Conservation (phyloP, 35 echinoderm and acorn worm genomes). For the Anneissia japonica region DNA sequence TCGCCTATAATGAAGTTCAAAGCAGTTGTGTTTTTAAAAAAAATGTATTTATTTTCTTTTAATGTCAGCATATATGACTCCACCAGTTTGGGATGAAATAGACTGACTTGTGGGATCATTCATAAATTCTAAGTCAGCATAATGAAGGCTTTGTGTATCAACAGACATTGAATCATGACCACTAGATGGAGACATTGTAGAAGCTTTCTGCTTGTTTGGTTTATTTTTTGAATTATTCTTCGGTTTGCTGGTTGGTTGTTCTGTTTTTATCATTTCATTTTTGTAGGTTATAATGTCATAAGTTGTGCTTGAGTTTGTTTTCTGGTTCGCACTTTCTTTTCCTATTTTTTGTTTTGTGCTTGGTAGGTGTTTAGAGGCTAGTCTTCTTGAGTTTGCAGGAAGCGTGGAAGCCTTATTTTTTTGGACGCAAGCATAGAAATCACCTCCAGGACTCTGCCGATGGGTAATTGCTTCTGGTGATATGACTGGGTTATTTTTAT, state of each 20-base stretch:
- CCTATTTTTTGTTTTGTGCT: not conserved
- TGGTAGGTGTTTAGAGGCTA: not conserved
- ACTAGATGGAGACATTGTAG: not conserved
- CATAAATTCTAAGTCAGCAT: not conserved
- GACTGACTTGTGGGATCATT: not conserved
- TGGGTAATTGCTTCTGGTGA: not conserved
- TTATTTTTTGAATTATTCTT: not conserved
- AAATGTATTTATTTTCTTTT: not conserved
- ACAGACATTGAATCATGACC: not conserved
- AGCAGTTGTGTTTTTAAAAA: no score
- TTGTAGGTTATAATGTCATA: not conserved
- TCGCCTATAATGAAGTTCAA: no score
- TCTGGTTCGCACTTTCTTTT: not conserved
- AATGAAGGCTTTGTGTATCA: not conserved
- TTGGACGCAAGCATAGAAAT: not conserved
- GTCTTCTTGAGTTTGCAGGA: not conserved
- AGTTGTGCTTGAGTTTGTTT: not conserved
- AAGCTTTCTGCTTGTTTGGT: not conserved
- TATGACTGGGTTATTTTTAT: not conserved
- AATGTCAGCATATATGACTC: not conserved
- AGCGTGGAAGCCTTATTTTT: not conserved
- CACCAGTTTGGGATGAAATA: not conserved
- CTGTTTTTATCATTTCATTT: not conserved
- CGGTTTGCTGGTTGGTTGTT: not conserved
- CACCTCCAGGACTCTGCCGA: not conserved